Conservation (phyloP, 2,888 invertebrate species). For the Cryptophagus acutangulus region DNA sequence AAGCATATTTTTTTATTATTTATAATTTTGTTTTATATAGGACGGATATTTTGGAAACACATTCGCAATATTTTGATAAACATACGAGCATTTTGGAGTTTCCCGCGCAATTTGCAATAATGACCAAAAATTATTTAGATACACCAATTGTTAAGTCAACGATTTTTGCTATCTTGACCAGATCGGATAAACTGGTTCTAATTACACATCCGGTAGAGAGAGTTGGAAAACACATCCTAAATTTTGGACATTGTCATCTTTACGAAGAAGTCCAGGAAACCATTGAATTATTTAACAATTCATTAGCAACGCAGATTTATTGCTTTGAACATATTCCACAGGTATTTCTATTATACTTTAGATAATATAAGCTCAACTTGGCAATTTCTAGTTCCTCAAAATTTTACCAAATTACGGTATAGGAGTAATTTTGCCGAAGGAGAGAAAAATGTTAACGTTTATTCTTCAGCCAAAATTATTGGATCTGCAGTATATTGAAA, state of each 20-base stretch:
- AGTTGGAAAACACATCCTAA: conserved; percentile 17
- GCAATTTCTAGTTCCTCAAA: conserved; percentile 22
- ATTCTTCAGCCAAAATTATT: too few relatives aligned
- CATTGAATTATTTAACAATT: conserved; percentile 23
- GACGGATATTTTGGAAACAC: conserved; percentile 13
- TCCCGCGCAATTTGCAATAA: conserved; percentile 19
- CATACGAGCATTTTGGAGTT: conserved; percentile 24
- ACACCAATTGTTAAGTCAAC: conserved; percentile 22
- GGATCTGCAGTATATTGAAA: too few relatives aligned
- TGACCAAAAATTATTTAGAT: conserved; percentile 22
- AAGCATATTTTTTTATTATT: neutral
- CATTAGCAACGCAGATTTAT: conserved; percentile 23
- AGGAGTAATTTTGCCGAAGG: conserved; percentile 21
- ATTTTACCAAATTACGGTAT: conserved; percentile 28
- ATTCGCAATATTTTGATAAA: conserved; percentile 16
- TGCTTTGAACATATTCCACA: conserved; percentile 27
- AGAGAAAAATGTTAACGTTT: too few relatives aligned
- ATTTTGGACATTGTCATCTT: conserved; percentile 26
- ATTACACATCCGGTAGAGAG: too few relatives aligned
- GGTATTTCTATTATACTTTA: conserved; percentile 14
- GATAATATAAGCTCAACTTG: neutral
- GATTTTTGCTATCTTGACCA: conserved; percentile 24
- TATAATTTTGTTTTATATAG: conserved; percentile 14
- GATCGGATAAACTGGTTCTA: conserved; percentile 19
- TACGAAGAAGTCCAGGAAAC: conserved; percentile 26